Evolutionary conservation across 2,797 vertebrate species (phyloP).

Genomic region (Poecile montanus): DNA sequence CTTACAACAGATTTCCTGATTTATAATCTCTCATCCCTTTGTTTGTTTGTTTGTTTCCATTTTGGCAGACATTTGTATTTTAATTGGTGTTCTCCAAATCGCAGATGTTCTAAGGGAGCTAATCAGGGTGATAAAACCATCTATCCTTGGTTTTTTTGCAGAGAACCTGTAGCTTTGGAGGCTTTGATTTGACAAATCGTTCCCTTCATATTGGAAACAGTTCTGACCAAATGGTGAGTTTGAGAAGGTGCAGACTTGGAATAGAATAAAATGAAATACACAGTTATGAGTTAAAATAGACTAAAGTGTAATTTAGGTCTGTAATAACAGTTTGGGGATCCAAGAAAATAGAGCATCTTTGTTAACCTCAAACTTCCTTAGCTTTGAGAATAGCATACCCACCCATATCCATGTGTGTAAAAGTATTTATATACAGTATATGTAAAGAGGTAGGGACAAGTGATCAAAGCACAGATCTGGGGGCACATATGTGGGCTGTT

Average conservation of each 20-base stretch:
- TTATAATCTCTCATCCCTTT: constrained; percentile 64
- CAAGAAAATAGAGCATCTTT: constrained; percentile 10
- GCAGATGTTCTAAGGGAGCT: background rate
- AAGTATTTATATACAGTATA: constrained; percentile 3
- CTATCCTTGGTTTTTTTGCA: constrained; percentile 63
- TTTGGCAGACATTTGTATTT: constrained; percentile 59
- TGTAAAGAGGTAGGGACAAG: background rate
- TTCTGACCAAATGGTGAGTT: constrained; percentile 87
- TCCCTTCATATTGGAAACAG: constrained; percentile 89
- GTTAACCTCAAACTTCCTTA: constrained; percentile 30
- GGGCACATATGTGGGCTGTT: background rate
- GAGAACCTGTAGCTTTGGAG: constrained; percentile 98
- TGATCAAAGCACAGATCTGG: background rate
- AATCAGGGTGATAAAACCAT: background rate
- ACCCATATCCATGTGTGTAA: background rate
- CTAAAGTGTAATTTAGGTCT: constrained; percentile 11
- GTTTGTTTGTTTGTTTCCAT: constrained; percentile 49
- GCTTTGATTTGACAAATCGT: constrained; percentile 95
- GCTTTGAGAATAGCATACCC: constrained; percentile 36
- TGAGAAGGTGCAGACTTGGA: background rate
- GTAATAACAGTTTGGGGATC: constrained; percentile 37
- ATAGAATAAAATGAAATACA: background rate
- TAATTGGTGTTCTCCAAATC: constrained; percentile 26
- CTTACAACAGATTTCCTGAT: constrained; percentile 77
- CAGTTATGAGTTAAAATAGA: background rate